Conservation (phyloP, 1,140 invertebrate genomes). For the Drosophila nasuta region DNA sequence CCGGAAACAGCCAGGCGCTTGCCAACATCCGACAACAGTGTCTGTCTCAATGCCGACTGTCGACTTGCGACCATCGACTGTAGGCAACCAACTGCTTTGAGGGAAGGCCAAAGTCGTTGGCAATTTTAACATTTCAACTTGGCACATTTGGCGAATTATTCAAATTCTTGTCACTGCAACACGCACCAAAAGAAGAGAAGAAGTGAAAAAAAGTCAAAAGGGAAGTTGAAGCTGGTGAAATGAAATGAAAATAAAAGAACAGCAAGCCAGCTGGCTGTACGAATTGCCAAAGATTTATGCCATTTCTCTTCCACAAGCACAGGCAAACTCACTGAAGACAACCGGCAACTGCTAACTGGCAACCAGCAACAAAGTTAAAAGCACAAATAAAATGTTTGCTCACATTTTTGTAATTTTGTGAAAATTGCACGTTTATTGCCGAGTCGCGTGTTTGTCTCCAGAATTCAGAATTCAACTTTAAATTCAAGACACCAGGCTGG, state of each 20-base stretch:
- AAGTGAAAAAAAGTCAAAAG: neutral
- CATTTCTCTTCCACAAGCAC: constrained; percentile 21
- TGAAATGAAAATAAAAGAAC: constrained; percentile 54
- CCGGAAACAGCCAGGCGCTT: constrained; percentile 72
- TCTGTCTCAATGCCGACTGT: neutral
- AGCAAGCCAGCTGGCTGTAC: constrained; percentile 28
- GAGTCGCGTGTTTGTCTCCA: constrained; percentile 53
- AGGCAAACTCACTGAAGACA: neutral
- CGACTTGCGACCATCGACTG: neutral
- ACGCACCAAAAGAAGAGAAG: constrained; percentile 35
- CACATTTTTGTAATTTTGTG: constrained; percentile 79
- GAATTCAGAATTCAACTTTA: constrained; percentile 50
- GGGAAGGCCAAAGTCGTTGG: constrained; percentile 54
- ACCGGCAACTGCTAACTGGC: constrained; percentile 28
- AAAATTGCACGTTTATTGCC: constrained; percentile 79
- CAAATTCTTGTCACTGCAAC: constrained; percentile 82
- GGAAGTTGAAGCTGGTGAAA: constrained; percentile 42
- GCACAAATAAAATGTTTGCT: constrained; percentile 80
- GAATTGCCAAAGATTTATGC: constrained; percentile 75
- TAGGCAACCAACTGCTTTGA: neutral
- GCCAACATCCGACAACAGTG: constrained; percentile 63
- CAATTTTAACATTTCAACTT: constrained; percentile 84
- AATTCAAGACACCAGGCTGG: constrained; percentile 42
- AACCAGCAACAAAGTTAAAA: constrained; percentile 65
- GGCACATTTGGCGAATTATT: constrained; percentile 81